These are phyloP conservation scores for Perithous albicinctus DNA, from an alignment of 2,888 invertebrate genomes.

Conservation along the genomic window DNA sequence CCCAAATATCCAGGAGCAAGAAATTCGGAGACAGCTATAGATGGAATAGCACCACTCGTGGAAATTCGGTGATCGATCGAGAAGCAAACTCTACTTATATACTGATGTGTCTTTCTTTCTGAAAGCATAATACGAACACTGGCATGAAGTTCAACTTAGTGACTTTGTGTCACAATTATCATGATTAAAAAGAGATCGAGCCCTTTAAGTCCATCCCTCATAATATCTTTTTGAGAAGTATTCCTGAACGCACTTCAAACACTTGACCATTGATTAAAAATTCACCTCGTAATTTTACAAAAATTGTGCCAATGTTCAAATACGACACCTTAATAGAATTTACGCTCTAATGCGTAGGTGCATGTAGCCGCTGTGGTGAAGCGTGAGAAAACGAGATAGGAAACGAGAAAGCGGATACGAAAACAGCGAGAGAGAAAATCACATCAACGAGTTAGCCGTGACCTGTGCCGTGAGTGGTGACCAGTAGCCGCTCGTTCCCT, in stretches of 20 bases:
- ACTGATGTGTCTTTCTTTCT: not conserved
- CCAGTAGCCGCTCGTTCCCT: slow-evolving; percentile 9
- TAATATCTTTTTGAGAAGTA: not conserved
- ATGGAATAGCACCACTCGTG: not conserved
- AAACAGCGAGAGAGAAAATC: slow-evolving; percentile 38
- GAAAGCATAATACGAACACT: not conserved
- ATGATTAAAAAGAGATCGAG: no score
- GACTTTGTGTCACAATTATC: no score
- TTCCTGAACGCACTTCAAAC: no score
- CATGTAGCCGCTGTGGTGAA: slow-evolving; percentile 10
- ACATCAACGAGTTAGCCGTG: slow-evolving; percentile 52
- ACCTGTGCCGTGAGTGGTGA: slow-evolving; percentile 21
- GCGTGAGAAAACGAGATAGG: not conserved
- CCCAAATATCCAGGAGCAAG: slow-evolving; percentile 21
- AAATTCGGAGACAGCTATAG: slow-evolving; percentile 16
- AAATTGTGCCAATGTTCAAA: not conserved
- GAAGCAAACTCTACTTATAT: not conserved
- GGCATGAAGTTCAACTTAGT: no score
- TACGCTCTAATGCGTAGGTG: not conserved
- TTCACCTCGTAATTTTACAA: not conserved
- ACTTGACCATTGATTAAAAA: not conserved
- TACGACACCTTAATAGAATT: not conserved
- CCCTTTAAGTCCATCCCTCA: no score
- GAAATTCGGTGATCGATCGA: slow-evolving; percentile 18
- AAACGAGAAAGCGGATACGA: slow-evolving; percentile 33